phyloP scores from a whole-genome alignment of 2,888 invertebrate genomes.

The Latrodectus elegans region DNA sequence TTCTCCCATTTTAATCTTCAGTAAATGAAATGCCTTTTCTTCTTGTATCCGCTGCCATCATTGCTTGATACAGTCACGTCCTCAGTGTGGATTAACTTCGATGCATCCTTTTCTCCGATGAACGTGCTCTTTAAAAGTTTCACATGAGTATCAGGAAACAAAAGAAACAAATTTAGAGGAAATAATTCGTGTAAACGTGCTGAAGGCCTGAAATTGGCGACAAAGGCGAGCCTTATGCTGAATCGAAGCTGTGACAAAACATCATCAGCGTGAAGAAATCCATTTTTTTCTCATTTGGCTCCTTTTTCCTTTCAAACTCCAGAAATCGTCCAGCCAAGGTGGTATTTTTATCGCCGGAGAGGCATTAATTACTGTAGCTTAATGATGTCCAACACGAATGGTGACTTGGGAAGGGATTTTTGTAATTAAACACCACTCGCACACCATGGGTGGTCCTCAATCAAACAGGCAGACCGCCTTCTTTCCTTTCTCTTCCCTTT shows the following conservation, averaged over 20 bases:
- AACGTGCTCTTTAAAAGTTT: too few species aligned
- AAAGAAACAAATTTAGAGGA: not conserved
- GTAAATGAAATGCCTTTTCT: too few species aligned
- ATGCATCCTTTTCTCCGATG: too few species aligned
- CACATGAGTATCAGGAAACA: too few species aligned
- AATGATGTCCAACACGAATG: not conserved
- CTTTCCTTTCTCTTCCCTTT: not conserved
- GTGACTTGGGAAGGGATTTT: not conserved
- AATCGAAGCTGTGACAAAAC: not conserved
- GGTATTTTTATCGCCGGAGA: not conserved
- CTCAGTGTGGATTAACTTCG: too few species aligned
- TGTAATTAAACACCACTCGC: not conserved
- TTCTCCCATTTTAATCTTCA: too few species aligned
- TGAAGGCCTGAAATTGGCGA: not conserved
- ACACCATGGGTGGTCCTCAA: not conserved
- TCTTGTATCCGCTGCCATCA: too few species aligned
- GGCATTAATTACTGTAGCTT: not conserved
- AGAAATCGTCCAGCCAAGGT: not conserved
- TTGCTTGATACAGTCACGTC: too few species aligned
- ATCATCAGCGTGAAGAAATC: conserved; percentile 3
- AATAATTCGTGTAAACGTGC: not conserved
- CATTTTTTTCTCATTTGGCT: conserved; percentile 3
- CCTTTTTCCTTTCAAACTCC: not conserved
- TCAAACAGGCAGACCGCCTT: not conserved
- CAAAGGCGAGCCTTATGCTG: not conserved